Evolutionary conservation across 92 coral and sea anemone genomes (phyloP), one percentile per base, ranked within the genome.

Genomic region (Nematostella vectensis): DNA sequence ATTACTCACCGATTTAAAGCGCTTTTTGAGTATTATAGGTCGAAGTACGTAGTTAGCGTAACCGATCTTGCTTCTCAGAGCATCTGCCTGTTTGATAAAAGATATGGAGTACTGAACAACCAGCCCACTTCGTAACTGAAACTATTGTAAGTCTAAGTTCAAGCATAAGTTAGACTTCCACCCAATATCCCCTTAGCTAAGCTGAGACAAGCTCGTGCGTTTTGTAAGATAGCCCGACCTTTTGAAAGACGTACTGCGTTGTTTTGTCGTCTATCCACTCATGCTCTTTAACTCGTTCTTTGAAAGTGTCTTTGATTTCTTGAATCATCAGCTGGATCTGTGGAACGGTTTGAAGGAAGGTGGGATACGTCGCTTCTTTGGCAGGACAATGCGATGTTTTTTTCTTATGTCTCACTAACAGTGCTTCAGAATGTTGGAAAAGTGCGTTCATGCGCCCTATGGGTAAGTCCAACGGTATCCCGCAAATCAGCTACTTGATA

Each of bases 231-330:
- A 33, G 15, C 8, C 55, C 44, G 53, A 87, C 98, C 93, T 91
- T 91, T 48, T 82, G 88, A 49, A 91, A 78, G 43, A 91, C 94
- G 50, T 83, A 72, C 64, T 75, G 62, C 8, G 98, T 91, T 15
- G 98, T 91, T 50, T 68, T 73, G 16, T 69, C 78, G 47, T 91
- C 98, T 20, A 91, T 91, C 98, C 98, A 91, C 17, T 82, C 75
- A 31, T 91, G 98, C 50, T 75, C 48, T 53, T 79, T 63, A 15
- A 91, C 93, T 62, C 98, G 68, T 1, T 65, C 57, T 62, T 91
- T 91, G 57, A 91, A 91, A 8, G 76, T 80, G 44, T 75, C 80
- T 72, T 81, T 81, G 48, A 91, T 91, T 31, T 80, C 88, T 26
- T 74, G 69, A 33, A 91, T 82, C 98, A 91, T 91, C 4, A 62